Evolutionary conservation across 2,113 vertebrate species (phyloP).

Genomic region (Ammospiza caudacuta): DNA sequence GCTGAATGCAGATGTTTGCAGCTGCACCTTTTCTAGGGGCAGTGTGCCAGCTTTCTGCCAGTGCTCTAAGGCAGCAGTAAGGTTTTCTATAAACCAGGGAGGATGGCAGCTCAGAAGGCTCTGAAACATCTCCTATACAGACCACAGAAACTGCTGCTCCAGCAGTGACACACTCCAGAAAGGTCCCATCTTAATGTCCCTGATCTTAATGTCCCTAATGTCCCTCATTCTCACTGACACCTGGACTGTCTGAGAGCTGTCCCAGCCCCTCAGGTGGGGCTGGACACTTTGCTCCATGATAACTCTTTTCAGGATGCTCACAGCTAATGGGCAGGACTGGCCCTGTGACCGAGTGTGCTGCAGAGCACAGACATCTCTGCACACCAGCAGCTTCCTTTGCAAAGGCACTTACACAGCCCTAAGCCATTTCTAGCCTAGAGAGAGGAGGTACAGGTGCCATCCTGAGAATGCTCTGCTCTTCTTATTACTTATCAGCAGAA

Average conservation of each 20-base stretch:
- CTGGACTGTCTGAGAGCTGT: neutral
- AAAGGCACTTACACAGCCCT: neutral
- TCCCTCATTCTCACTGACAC: neutral
- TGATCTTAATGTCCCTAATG: too few relatives aligned
- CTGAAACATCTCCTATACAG: neutral
- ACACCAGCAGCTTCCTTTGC: neutral
- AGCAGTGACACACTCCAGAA: neutral
- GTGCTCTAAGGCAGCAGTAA: neutral
- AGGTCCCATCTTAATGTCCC: neutral
- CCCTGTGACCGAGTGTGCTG: neutral
- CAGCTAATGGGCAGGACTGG: neutral
- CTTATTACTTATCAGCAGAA: neutral
- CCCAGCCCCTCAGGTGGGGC: neutral
- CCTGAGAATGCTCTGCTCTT: neutral
- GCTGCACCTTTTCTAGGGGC: neutral
- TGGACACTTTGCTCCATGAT: rapidly evolving
- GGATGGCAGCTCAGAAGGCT: neutral
- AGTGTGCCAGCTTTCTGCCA: neutral
- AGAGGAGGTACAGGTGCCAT: neutral
- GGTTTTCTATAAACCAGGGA: neutral
- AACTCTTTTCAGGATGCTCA: neutral
- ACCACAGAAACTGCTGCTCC: neutral
- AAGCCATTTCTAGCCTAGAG: neutral
- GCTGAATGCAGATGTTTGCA: neutral
- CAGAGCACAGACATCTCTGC: neutral